Evolutionary conservation across 2,113 vertebrate species (phyloP), one percentile per base, ranked within the genome.

Genomic region (Piaya cayana): DNA sequence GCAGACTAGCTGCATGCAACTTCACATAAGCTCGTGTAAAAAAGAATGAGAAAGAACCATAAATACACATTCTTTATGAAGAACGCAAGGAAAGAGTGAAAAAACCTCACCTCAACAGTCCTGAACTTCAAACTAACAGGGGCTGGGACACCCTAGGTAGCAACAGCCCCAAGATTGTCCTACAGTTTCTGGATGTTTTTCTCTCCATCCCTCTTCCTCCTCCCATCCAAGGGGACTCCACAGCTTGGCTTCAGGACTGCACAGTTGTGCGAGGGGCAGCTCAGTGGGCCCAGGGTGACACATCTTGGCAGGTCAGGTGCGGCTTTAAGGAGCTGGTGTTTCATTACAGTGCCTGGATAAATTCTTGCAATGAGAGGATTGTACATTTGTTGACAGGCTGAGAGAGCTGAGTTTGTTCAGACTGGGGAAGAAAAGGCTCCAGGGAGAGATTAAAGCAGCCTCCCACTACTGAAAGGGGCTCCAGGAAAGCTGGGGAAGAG

Each of bases 21-120:
- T 78, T 86, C 45, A 27, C 11, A 36, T 4, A 22, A n/a, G 49
- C 8, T 7, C 1, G 0, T 3, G 2, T 23, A 50, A 56, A 71
- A 71, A 65, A 90, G 25, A 71, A 71, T 15, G 36, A 91, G 55
- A 63, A 59, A 75, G 36, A 74, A 36, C 3, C n/a, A 43, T 26
- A 58, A 83, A 78, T 43, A 67, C 3, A 47, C 55, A 15, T 29
- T 2, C 5, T 20, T n/a, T 6, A 15, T 22, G 30, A 13, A 39
- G 15, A 85, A 47, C 7, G 20, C 37, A 68, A 60, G 3, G 16
- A 80, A 62, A 62, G n/a, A 75, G 37, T 32, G 32, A 67, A 77
- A 80, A 82, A 5, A 7, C 0, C 52, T 87, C 25, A 37, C 3
- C 6, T 17, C 58, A 64, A 60, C 18, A 36, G 18, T 37, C 34